Conservation (phyloP, 2,113 vertebrate species). For the Rhinogobius similis region DNA sequence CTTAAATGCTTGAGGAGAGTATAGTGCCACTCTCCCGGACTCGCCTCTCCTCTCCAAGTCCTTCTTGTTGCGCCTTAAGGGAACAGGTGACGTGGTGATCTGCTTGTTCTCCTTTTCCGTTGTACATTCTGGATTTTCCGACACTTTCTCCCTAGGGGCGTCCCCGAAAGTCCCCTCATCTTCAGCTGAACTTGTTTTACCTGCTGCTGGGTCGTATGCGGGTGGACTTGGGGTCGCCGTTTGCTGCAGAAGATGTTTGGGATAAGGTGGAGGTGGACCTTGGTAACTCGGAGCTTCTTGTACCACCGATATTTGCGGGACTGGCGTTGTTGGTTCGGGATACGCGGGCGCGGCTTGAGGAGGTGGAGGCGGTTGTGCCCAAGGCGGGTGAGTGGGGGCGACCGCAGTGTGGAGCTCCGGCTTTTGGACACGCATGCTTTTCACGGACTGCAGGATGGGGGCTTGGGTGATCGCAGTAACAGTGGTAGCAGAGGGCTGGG, state of each 20-base stretch:
- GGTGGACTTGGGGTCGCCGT: conserved; percentile 69
- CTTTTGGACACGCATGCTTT: conserved; percentile 93
- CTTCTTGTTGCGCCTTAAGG: conserved; percentile 89
- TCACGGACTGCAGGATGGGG: conserved; percentile 92
- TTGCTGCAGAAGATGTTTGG: conserved; percentile 92
- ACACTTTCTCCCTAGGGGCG: conserved; percentile 62
- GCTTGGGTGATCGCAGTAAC: conserved; percentile 95
- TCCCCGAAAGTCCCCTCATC: conserved; percentile 68
- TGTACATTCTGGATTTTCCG: conserved; percentile 55
- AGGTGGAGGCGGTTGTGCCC: conserved; percentile 80
- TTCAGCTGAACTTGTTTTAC: conserved; percentile 34
- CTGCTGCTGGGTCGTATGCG: conserved; percentile 54
- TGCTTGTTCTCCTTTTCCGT: conserved; percentile 93
- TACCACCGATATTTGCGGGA: conserved; percentile 49
- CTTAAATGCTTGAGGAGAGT: conserved; percentile 98
- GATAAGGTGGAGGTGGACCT: conserved; percentile 88
- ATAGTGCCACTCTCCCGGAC: conserved; percentile 87
- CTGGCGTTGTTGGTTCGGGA: conserved; percentile 55
- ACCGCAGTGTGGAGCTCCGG: conserved; percentile 94
- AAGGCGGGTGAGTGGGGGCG: conserved; percentile 91
- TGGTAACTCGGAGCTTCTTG: conserved; percentile 77
- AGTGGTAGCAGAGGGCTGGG: conserved; percentile 91
- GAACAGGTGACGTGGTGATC: conserved; percentile 95
- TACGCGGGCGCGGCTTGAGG: conserved; percentile 58
- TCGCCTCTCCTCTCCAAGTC: conserved; percentile 90